Conservation (phyloP, 2,113 vertebrate genomes). For the Sebastes fasciatus region DNA sequence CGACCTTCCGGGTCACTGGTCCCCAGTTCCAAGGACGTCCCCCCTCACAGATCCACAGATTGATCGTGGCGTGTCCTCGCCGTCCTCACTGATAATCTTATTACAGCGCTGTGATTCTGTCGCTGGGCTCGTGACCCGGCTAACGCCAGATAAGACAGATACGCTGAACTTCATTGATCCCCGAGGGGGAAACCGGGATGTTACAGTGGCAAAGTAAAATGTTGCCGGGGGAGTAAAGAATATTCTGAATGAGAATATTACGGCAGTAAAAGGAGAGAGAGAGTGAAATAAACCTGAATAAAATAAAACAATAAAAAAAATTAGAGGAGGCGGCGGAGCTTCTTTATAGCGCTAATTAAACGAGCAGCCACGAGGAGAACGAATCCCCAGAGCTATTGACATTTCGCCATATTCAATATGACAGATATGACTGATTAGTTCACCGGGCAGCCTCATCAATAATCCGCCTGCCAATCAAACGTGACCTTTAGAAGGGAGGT, state of each 20-base stretch:
- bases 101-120: slow-evolving; percentile 17
- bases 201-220: slow-evolving; percentile 27
- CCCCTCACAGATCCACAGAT: slow-evolving; percentile 11
- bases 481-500: slow-evolving; percentile 75
- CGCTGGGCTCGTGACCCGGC: slow-evolving; percentile 25
- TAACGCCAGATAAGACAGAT: slow-evolving; percentile 30
- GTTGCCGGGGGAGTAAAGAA: slow-evolving; percentile 14
- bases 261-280: slow-evolving; percentile 32
- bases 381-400: slow-evolving; percentile 73
- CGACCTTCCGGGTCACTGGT: background rate
- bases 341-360: slow-evolving; percentile 70
- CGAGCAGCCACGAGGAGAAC: slow-evolving; percentile 25
- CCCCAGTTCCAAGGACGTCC: slow-evolving; percentile 31
- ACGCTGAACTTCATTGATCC: slow-evolving; percentile 30
- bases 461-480: slow-evolving; percentile 77
- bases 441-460: slow-evolving; percentile 74
- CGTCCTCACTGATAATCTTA: slow-evolving; percentile 39
- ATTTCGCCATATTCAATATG: slow-evolving; percentile 78
- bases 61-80: slow-evolving; percentile 1
- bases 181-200: slow-evolving; percentile 6
- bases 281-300: slow-evolving; percentile 46
- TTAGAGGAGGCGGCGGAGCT: slow-evolving; percentile 20
- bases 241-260: slow-evolving; percentile 40
- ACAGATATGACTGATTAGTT: slow-evolving; percentile 82
- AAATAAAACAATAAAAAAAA: slow-evolving; percentile 61